Percentiles rank a stretch among this genome's conserved stretches.
Evolutionary conservation across 2,888 invertebrate genomes (phyloP).

Genomic region (Diaphora mendica): DNA sequence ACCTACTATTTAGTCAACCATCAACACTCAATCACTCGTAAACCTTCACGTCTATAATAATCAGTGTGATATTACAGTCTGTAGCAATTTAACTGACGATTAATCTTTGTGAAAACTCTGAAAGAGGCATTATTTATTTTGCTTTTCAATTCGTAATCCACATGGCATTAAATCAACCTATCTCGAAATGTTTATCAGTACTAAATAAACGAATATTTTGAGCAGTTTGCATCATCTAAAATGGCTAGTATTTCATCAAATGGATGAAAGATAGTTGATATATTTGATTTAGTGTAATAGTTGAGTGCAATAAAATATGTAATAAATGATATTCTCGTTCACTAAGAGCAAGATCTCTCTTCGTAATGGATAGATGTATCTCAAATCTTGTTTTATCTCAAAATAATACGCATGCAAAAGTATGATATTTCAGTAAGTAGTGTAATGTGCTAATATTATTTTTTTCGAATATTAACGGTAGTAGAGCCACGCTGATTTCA

Average conservation of each 20-base stretch:
- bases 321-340: neutral
- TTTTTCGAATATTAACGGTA: no score
- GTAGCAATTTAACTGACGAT: neutral
- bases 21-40: no score
- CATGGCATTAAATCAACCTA: neutral
- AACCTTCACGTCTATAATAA: no score
- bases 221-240: neutral
- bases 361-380: neutral
- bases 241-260: neutral
- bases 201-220: neutral
- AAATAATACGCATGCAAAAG: neutral
- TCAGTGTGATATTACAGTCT: neutral
- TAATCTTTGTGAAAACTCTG: no score
- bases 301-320: neutral
- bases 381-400: neutral
- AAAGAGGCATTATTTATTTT: neutral
- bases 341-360: neutral
- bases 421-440: neutral
- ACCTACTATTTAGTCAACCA: no score
- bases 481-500: no score
- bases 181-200: neutral
- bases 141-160: neutral
- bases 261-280: neutral
- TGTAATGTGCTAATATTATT: no score
- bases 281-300: neutral